Conservation (phyloP, 2,797 vertebrate genomes). For the Tokudaia muenninki region DNA sequence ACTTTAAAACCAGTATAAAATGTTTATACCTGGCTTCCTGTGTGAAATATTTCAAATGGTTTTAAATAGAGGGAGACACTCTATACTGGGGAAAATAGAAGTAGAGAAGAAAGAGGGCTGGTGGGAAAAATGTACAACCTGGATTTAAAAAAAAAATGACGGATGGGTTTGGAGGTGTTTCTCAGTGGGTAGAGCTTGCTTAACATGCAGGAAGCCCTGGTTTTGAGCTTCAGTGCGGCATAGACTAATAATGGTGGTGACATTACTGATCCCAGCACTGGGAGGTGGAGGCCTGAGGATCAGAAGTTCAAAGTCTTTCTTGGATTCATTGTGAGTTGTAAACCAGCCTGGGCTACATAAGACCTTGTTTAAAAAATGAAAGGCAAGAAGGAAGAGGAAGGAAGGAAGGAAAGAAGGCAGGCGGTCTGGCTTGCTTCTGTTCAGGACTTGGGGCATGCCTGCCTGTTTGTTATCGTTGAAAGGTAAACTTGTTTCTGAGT, state of each 20-base stretch:
- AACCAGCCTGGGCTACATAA: background rate
- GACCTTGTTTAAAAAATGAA: background rate
- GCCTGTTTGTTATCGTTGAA: background rate
- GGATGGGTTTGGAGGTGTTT: background rate
- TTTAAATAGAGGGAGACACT: slow-evolving; percentile 17
- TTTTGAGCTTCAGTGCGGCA: no score
- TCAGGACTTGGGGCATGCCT: background rate
- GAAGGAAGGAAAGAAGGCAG: no score
- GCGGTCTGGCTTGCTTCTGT: background rate
- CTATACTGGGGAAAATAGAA: background rate
- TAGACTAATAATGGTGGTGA: background rate
- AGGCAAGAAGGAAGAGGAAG: background rate
- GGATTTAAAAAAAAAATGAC: background rate
- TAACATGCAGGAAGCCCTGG: background rate
- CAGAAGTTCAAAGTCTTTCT: background rate
- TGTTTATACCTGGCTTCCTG: slow-evolving; percentile 45
- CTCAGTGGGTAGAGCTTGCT: background rate
- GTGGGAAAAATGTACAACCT: background rate
- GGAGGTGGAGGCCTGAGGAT: background rate
- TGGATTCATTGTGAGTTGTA: background rate
- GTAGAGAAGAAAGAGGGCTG: background rate
- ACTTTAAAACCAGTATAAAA: slow-evolving; percentile 62
- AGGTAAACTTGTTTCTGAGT: slow-evolving; percentile 26
- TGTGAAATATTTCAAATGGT: slow-evolving; percentile 45
- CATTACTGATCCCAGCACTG: background rate